These are phyloP conservation scores for Tapirus terrestris DNA, from an alignment of 2,113 vertebrate species.

Conservation along the genomic window DNA sequence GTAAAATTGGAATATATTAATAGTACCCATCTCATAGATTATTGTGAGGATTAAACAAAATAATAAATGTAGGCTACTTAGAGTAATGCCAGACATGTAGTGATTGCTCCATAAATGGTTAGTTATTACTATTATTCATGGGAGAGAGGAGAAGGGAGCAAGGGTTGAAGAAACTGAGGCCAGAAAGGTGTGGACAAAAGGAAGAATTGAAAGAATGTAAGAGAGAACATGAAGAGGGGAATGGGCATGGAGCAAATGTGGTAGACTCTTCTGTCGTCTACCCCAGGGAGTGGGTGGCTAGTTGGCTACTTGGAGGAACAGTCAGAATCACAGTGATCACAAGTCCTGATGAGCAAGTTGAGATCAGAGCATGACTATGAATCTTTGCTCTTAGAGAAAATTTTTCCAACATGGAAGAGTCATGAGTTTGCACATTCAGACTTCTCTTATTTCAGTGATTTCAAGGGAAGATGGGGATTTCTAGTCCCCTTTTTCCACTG, in stretches of 20 bases:
- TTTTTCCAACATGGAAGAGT: neutral
- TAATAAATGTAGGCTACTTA: neutral
- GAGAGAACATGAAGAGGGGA: neutral
- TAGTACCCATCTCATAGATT: neutral
- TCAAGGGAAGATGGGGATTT: neutral
- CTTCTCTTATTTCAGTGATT: neutral
- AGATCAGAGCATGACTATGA: constrained; percentile 20
- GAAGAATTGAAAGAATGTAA: neutral
- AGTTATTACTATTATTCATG: neutral
- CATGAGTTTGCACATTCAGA: neutral
- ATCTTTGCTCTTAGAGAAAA: neutral
- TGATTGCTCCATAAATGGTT: neutral
- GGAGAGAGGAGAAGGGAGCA: neutral
- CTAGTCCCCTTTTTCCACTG: neutral
- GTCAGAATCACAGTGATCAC: neutral
- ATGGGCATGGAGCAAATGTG: neutral
- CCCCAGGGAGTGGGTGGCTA: neutral
- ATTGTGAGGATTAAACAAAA: neutral
- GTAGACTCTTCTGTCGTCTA: neutral
- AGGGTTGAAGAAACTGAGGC: neutral
- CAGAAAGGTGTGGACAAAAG: neutral
- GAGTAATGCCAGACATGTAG: neutral
- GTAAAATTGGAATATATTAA: neutral
- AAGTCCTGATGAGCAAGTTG: neutral
- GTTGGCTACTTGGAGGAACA: neutral